Conservation (phyloP, 2,113 vertebrate species). For the Gnathonemus echidnorhynchus region DNA sequence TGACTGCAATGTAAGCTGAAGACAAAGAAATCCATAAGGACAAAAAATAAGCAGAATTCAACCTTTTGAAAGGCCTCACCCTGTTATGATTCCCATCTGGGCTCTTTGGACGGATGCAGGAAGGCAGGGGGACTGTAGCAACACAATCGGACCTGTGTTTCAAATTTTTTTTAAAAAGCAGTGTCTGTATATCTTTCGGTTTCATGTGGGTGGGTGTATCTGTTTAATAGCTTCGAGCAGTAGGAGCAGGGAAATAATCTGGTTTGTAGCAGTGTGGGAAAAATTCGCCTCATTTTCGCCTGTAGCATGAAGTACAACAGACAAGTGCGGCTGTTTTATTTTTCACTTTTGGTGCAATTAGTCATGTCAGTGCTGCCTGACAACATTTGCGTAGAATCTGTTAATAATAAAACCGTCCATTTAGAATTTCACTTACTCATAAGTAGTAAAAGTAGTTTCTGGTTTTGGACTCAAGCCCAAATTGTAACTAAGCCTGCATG, state of each 20-base stretch:
- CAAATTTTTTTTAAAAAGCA: conserved; percentile 35
- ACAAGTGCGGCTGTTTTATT: neutral
- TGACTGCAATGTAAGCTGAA: neutral
- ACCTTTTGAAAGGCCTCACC: neutral
- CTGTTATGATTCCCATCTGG: neutral
- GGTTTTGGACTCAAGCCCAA: neutral
- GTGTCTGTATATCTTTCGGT: conserved; percentile 32
- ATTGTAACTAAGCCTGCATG: neutral
- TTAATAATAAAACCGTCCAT: neutral
- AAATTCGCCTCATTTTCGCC: neutral
- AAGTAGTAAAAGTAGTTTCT: neutral
- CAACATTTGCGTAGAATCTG: neutral
- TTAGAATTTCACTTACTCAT: neutral
- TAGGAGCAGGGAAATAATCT: conserved; percentile 46
- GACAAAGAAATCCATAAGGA: neutral
- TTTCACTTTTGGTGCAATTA: neutral
- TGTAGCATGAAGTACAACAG: neutral
- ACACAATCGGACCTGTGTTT: conserved; percentile 47
- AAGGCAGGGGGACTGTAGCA: conserved; percentile 18
- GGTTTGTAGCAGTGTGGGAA: neutral
- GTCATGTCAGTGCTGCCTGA: neutral
- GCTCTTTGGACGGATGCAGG: conserved; percentile 20
- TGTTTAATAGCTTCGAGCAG: conserved; percentile 52
- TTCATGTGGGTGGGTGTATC: conserved; percentile 49
- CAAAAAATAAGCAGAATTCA: neutral